phyloP scores from a whole-genome alignment of 2,113 vertebrate genomes.

The Bagarius yarrelli region DNA sequence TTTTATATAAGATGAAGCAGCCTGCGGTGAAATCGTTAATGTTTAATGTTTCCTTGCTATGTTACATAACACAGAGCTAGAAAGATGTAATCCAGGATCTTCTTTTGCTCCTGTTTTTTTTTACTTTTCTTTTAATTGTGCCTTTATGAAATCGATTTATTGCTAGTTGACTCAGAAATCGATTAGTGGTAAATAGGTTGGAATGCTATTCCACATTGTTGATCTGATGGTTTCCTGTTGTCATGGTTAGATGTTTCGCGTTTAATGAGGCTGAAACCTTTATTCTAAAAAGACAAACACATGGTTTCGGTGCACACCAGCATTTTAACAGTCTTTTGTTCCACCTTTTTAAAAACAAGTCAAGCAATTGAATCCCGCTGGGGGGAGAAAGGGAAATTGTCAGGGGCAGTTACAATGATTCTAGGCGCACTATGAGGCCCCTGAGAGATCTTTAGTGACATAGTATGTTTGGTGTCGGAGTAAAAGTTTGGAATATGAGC shows the following conservation, averaged over 20 bases:
- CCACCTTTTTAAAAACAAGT: background rate
- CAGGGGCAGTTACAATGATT: too few species aligned
- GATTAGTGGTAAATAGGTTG: constrained; percentile 6
- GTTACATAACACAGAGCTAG: background rate
- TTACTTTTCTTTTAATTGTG: constrained; percentile 4
- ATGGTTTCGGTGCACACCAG: background rate
- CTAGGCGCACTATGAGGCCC: too few species aligned
- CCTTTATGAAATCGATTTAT: constrained; percentile 4
- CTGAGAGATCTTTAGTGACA: too few species aligned
- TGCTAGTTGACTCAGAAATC: too few species aligned
- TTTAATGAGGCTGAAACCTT: constrained; percentile 21
- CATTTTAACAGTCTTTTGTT: background rate
- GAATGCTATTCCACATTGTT: background rate
- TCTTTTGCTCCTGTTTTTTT: background rate
- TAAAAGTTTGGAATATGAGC: too few species aligned
- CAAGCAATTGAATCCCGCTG: too few species aligned
- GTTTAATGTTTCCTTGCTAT: background rate
- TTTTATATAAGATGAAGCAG: background rate
- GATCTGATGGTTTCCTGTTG: background rate
- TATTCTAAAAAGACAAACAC: background rate
- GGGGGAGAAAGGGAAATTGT: too few species aligned
- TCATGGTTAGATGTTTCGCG: background rate
- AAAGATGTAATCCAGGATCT: background rate
- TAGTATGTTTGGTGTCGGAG: too few species aligned
- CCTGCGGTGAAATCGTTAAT: background rate